Conservation (phyloP, 2,888 invertebrate species). For the Nipponacmea schrenckii region DNA sequence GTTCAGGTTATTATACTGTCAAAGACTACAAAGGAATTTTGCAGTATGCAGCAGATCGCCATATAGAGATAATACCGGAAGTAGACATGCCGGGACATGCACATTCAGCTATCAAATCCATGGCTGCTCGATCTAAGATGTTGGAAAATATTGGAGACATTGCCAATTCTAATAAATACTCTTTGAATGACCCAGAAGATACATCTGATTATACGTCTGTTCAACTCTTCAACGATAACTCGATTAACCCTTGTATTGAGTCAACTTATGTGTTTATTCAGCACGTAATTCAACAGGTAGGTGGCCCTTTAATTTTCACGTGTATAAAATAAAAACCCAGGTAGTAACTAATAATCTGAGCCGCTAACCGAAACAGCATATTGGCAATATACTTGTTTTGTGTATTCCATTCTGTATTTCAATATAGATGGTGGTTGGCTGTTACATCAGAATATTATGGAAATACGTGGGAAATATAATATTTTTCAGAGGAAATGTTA, state of each 20-base stretch:
- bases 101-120: conserved; percentile 53
- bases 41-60: conserved; percentile 38
- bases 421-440: too few relatives aligned
- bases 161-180: conserved; percentile 27
- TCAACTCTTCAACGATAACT: conserved; percentile 46
- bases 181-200: conserved; percentile 33
- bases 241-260: conserved; percentile 47
- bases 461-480: too few relatives aligned
- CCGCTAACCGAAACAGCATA: too few relatives aligned
- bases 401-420: too few relatives aligned
- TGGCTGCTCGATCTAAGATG: conserved; percentile 32
- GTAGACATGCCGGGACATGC: conserved; percentile 59
- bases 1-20: conserved; percentile 44
- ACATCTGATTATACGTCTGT: conserved; percentile 32
- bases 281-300: conserved; percentile 8
- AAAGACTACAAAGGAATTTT: conserved; percentile 50
- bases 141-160: conserved; percentile 17
- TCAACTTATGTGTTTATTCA: conserved; percentile 39
- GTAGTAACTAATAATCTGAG: too few relatives aligned
- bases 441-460: too few relatives aligned
- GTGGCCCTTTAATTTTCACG: too few relatives aligned
- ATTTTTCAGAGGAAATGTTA: too few relatives aligned
- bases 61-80: conserved; percentile 60
- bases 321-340: too few relatives aligned
- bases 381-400: too few relatives aligned